These are phyloP conservation scores for Ctenopoma multispine DNA, from an alignment of 2,797 vertebrate species.

Conservation along the genomic window DNA sequence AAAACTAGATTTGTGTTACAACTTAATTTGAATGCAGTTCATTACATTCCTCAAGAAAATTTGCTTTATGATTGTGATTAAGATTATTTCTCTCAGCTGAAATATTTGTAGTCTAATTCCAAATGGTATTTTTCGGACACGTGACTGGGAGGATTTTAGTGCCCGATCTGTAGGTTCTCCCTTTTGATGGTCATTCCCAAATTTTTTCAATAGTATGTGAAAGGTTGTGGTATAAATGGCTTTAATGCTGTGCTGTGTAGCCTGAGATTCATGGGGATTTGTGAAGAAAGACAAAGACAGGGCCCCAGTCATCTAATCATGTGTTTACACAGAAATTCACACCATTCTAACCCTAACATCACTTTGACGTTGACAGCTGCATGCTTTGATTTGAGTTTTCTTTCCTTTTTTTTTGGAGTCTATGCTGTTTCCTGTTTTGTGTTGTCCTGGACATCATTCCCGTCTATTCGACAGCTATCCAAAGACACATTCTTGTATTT, in stretches of 20 bases:
- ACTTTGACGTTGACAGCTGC: constrained; percentile 85
- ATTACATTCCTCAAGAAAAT: not conserved
- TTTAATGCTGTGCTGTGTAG: constrained; percentile 67
- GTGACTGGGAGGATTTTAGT: too few species aligned
- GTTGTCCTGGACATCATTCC: constrained; percentile 64
- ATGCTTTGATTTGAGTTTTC: constrained; percentile 82
- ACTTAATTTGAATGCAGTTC: not conserved
- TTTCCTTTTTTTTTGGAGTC: constrained; percentile 56
- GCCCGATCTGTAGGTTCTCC: not conserved
- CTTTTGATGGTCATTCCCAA: constrained; percentile 75
- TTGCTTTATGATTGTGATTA: not conserved
- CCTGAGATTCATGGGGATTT: constrained; percentile 74
- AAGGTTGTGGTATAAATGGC: constrained; percentile 67
- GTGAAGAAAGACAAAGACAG: constrained; percentile 88
- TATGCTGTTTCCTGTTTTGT: constrained; percentile 57
- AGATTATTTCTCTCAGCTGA: not conserved
- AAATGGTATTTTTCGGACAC: not conserved
- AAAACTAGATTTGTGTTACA: not conserved
- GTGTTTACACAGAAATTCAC: constrained; percentile 98
- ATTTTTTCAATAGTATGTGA: constrained; percentile 74
- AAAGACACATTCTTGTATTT: constrained; percentile 87
- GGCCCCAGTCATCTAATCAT: constrained; percentile 91
- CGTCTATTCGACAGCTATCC: constrained; percentile 79
- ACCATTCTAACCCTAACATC: constrained; percentile 90
- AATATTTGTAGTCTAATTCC: not conserved